Evolutionary conservation across 2,888 invertebrate genomes (phyloP).

Genomic region (Tortrix viridana): DNA sequence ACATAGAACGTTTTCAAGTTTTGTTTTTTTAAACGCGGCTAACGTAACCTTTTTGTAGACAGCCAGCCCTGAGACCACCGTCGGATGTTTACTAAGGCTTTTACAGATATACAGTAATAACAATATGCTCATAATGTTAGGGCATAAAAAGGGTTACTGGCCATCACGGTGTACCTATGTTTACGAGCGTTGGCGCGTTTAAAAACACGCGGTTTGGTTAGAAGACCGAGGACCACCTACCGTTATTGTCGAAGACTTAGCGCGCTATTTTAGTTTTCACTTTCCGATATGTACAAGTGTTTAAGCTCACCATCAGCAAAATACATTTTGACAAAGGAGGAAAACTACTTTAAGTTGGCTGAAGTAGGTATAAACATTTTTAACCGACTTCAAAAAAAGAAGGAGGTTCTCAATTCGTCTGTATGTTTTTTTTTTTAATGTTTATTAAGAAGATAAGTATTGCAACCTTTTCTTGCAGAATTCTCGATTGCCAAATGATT

Average conservation of each 20-base stretch:
- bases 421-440: no score
- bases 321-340: no score
- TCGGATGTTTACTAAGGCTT: conserved; percentile 65
- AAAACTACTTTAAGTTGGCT: no score
- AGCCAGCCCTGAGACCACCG: conserved; percentile 71
- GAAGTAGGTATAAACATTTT: no score
- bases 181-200: conserved; percentile 29
- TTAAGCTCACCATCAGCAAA: no score
- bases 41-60: conserved; percentile 70
- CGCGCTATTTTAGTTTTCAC: not conserved
- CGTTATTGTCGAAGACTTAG: conserved; percentile 16
- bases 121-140: conserved; percentile 36
- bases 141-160: conserved; percentile 28
- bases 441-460: no score
- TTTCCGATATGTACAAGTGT: not conserved
- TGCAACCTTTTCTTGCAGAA: no score
- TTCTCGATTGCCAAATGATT: no score
- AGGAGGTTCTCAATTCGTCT: no score
- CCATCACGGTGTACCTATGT: conserved; percentile 27
- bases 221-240: conserved; percentile 32
- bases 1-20: conserved; percentile 52
- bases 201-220: conserved; percentile 32
- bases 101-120: conserved; percentile 50
- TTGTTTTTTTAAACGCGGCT: conserved; percentile 52
- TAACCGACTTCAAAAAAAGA: no score